Percentiles rank a stretch among this genome's conserved stretches.
phyloP scores from a whole-genome alignment of 2,888 invertebrate genomes.

The Nineta flava region DNA sequence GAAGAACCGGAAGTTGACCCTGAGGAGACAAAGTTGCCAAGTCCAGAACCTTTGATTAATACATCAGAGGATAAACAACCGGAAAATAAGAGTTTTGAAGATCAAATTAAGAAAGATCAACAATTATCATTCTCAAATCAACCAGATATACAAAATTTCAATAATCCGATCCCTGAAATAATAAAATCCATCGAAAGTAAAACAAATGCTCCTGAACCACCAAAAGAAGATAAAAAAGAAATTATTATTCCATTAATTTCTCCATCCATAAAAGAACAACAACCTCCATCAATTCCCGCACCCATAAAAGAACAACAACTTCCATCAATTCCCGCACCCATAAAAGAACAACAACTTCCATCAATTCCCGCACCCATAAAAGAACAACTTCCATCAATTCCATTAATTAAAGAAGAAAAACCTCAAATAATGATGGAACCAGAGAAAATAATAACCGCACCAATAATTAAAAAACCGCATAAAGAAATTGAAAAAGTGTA shows the following conservation, averaged over 20 bases:
- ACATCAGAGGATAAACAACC: too few species aligned
- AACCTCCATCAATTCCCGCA: neutral
- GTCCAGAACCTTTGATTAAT: too few species aligned
- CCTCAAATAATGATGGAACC: neutral
- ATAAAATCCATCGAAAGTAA: neutral
- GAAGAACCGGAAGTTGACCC: neutral
- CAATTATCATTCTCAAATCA: too few species aligned
- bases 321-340: too few species aligned
- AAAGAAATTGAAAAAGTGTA: neutral
- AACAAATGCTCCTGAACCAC: neutral
- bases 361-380: too few species aligned
- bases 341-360: neutral
- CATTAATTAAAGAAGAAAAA: neutral
- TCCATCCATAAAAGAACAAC: neutral
- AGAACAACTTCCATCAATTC: too few species aligned
- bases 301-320: neutral
- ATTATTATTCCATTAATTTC: neutral
- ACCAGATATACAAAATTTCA: too few species aligned
- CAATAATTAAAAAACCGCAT: conserved; percentile 2
- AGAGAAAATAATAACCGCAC: conserved; percentile 1
- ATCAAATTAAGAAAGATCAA: too few species aligned
- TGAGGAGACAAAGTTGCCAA: too few species aligned
- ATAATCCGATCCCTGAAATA: neutral
- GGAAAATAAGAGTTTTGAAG: too few species aligned
- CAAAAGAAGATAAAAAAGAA: conserved; percentile 6